Conservation (phyloP, 2,797 vertebrate species). For the Ctenopoma multispine region DNA sequence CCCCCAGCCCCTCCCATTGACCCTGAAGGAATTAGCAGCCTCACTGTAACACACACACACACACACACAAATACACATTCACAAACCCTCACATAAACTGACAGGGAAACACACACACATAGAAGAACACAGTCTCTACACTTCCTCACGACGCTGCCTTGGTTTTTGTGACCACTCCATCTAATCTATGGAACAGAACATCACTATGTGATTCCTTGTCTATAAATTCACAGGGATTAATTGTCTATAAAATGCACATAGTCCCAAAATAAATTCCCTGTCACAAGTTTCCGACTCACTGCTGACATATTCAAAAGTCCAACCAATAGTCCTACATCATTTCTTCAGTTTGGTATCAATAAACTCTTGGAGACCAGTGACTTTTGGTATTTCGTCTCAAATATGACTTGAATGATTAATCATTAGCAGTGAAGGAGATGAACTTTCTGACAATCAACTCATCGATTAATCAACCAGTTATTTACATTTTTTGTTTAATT, state of each 20-base stretch:
- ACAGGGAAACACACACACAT: slow-evolving; percentile 21
- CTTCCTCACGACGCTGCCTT: background rate
- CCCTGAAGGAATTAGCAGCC: slow-evolving; percentile 72
- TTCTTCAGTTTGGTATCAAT: background rate
- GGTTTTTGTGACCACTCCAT: background rate
- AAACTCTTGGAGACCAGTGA: background rate
- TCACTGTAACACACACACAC: slow-evolving; percentile 65
- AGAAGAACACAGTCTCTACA: background rate
- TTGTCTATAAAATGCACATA: background rate
- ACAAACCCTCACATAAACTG: slow-evolving; percentile 12
- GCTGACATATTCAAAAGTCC: background rate
- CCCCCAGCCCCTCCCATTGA: slow-evolving; percentile 75
- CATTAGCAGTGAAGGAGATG: background rate
- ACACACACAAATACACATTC: slow-evolving; percentile 3
- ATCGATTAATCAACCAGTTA: background rate
- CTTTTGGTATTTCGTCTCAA: background rate
- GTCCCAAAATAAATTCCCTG: background rate
- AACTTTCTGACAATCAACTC: background rate
- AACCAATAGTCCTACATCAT: background rate
- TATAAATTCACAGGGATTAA: background rate
- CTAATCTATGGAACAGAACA: background rate
- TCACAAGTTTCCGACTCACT: background rate
- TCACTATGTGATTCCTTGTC: background rate
- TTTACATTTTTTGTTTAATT: background rate
- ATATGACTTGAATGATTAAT: background rate